Conservation (phyloP, 2,888 invertebrate genomes). For the Eudasyphora cyanicolor region DNA sequence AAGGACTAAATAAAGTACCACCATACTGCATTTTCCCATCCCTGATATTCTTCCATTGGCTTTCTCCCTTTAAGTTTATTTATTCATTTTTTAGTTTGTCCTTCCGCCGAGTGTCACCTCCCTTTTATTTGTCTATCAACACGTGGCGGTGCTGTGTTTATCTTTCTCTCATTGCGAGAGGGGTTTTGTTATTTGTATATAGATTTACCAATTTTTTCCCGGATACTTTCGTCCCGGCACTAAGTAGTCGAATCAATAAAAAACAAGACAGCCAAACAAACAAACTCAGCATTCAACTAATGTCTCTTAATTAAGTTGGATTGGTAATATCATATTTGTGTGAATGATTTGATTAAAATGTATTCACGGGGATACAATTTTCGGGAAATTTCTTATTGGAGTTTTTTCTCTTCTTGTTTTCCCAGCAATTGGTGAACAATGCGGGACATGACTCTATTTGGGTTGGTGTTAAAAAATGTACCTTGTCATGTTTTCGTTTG, state of each 20-base stretch:
- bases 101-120: neutral
- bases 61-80: conserved; percentile 50
- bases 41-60: conserved; percentile 52
- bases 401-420: conserved; percentile 17
- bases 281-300: conserved; percentile 39
- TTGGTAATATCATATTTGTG: conserved; percentile 63
- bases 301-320: conserved; percentile 60
- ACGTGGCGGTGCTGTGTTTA: conserved; percentile 69
- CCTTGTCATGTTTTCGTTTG: conserved; percentile 45
- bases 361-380: neutral
- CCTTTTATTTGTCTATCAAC: conserved; percentile 65
- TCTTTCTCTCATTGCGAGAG: conserved; percentile 67
- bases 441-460: conserved; percentile 48
- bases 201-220: conserved; percentile 24
- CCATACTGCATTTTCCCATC: neutral
- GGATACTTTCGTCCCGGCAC: conserved; percentile 12
- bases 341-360: conserved; percentile 55
- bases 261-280: neutral
- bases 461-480: conserved; percentile 37
- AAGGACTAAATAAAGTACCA: too few relatives aligned
- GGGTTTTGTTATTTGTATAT: conserved; percentile 11
- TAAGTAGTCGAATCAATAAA: too few relatives aligned
- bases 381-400: neutral
- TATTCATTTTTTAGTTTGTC: conserved; percentile 19
- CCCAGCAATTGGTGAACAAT: conserved; percentile 40